Evolutionary conservation across 1,140 invertebrate species (phyloP).

Genomic region (Centruroides sculpturatus): DNA sequence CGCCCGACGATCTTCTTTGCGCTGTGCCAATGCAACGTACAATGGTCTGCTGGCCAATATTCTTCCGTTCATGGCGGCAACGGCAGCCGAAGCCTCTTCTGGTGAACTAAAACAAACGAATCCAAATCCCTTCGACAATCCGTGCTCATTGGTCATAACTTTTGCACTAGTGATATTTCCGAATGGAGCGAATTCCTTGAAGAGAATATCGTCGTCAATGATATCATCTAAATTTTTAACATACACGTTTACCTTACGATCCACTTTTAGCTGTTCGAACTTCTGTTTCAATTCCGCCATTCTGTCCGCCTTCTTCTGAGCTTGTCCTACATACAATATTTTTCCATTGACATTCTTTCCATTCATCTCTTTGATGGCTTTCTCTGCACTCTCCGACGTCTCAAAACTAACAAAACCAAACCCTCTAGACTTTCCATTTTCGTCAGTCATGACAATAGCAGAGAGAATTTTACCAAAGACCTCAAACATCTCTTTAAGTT

Average conservation of each 20-base stretch:
- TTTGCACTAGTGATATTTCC: slow-evolving; percentile 96
- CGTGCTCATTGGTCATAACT: slow-evolving; percentile 79
- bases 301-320: slow-evolving; percentile 95
- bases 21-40: slow-evolving; percentile 94
- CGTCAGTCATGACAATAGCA: slow-evolving; percentile 66
- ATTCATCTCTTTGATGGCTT: slow-evolving; percentile 35
- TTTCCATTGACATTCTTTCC: slow-evolving; percentile 16
- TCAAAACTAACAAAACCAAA: slow-evolving; percentile 99
- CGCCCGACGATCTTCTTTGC: slow-evolving; percentile 95
- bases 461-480: slow-evolving; percentile 68
- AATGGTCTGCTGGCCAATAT: slow-evolving; percentile 92
- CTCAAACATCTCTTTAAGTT: slow-evolving; percentile 83
- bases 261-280: slow-evolving; percentile 89
- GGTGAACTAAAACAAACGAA: slow-evolving; percentile 98
- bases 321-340: slow-evolving; percentile 83
- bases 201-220: slow-evolving; percentile 86
- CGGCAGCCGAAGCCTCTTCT: slow-evolving; percentile 96
- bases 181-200: slow-evolving; percentile 84
- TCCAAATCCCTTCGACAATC: slow-evolving; percentile 80
- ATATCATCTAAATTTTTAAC: slow-evolving; percentile 96
- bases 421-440: slow-evolving; percentile 88
- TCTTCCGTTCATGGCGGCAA: slow-evolving; percentile 96
- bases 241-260: slow-evolving; percentile 93
- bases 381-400: slow-evolving; percentile 86
- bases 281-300: slow-evolving; percentile 91